These are phyloP conservation scores for Metellina segmentata DNA, from an alignment of 2,888 invertebrate species.

Conservation along the genomic window DNA sequence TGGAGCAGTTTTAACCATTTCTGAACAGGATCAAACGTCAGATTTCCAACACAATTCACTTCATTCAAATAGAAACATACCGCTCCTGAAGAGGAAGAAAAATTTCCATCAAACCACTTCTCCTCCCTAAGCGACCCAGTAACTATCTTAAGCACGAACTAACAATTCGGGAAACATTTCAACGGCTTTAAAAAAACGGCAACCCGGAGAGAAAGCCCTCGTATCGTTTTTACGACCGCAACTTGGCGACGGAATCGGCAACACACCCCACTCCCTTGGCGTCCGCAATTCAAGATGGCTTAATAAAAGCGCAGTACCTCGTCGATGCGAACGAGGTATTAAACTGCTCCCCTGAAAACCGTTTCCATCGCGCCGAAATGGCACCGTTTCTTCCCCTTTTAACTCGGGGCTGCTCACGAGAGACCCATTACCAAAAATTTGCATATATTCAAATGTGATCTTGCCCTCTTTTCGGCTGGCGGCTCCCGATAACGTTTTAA, in stretches of 20 bases:
- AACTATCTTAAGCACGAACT: too few relatives aligned
- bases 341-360: conserved; percentile 14
- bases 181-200: too few relatives aligned
- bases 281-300: not conserved
- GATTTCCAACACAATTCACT: too few relatives aligned
- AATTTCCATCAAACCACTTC: too few relatives aligned
- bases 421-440: conserved; percentile 67
- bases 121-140: too few relatives aligned
- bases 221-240: not conserved
- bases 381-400: not conserved
- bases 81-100: too few relatives aligned
- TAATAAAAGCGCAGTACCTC: conserved; percentile 25
- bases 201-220: too few relatives aligned
- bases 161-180: too few relatives aligned
- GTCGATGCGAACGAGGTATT: conserved; percentile 6
- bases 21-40: too few relatives aligned
- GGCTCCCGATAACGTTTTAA: conserved; percentile 66
- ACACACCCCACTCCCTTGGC: not conserved
- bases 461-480: conserved; percentile 36
- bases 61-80: too few relatives aligned
- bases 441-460: conserved; percentile 70
- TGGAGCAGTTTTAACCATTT: too few relatives aligned
- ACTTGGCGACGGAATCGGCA: conserved; percentile 19
- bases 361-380: conserved; percentile 21
- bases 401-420: conserved; percentile 16